phyloP scores from a whole-genome alignment of 2,888 invertebrate species.

The Drosophila anomalata region DNA sequence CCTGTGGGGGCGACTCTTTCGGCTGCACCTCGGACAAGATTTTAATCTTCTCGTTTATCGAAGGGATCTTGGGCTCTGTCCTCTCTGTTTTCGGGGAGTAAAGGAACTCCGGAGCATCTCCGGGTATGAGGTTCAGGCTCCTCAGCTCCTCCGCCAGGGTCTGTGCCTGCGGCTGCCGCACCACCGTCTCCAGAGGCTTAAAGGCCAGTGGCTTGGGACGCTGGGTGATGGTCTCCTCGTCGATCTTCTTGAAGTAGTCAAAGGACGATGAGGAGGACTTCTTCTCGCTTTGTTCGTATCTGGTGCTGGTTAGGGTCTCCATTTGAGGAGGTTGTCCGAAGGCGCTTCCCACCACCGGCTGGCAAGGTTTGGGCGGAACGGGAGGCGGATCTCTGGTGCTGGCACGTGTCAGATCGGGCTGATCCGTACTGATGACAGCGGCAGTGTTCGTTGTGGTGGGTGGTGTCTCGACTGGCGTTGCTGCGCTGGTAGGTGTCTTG shows the following conservation, averaged over 20 bases:
- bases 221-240: conserved; percentile 71
- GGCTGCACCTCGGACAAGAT: conserved; percentile 86
- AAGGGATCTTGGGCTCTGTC: conserved; percentile 82
- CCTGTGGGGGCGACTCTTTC: conserved; percentile 85
- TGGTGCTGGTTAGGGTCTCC: conserved; percentile 55
- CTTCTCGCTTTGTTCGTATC: conserved; percentile 85
- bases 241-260: conserved; percentile 88
- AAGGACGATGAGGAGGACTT: conserved; percentile 87
- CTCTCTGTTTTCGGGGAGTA: conserved; percentile 85
- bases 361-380: conserved; percentile 79
- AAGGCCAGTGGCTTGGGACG: conserved; percentile 57
- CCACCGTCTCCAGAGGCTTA: conserved; percentile 56
- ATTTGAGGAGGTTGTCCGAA: conserved; percentile 60
- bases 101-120: conserved; percentile 89
- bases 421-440: conserved; percentile 61
- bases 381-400: conserved; percentile 76
- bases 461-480: conserved; percentile 38
- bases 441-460: conserved; percentile 39
- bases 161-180: conserved; percentile 61
- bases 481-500: conserved; percentile 59
- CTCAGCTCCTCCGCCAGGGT: conserved; percentile 79
- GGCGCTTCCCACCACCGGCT: conserved; percentile 56
- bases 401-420: conserved; percentile 60
- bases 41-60: conserved; percentile 86
- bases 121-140: conserved; percentile 86